phyloP scores from a whole-genome alignment of 2,113 vertebrate genomes.

The Leuciscus idus region DNA sequence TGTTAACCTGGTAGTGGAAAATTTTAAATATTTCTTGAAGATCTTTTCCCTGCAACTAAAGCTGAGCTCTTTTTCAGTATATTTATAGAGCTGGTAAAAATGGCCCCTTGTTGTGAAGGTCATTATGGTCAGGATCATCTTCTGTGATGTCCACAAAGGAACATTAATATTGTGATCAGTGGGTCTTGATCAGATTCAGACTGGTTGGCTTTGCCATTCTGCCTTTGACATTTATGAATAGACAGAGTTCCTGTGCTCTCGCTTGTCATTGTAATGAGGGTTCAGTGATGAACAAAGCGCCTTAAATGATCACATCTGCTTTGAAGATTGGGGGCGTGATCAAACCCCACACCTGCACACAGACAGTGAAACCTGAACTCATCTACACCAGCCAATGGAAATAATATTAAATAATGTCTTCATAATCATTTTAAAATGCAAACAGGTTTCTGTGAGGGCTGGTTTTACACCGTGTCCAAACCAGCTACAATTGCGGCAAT shows the following conservation, averaged over 20 bases:
- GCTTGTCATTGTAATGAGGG: constrained; percentile 11
- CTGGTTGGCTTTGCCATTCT: background rate
- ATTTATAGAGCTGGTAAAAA: background rate
- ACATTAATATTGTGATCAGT: background rate
- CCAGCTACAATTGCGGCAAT: too few species aligned
- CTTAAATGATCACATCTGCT: constrained; percentile 19
- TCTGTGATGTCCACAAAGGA: background rate
- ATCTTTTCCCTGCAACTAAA: background rate
- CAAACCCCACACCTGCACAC: constrained; percentile 5
- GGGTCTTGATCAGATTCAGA: background rate
- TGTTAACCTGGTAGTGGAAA: background rate
- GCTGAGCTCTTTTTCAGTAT: background rate
- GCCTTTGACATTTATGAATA: constrained; percentile 2
- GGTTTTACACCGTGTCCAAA: too few species aligned
- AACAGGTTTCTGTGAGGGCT: too few species aligned
- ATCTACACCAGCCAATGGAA: too few species aligned
- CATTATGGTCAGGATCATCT: background rate
- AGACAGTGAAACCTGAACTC: background rate
- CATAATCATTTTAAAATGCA: too few species aligned
- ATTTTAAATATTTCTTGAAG: background rate
- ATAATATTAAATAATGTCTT: too few species aligned
- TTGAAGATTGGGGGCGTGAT: constrained; percentile 11
- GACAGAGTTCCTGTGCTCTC: background rate
- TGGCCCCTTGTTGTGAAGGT: background rate
- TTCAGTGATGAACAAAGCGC: constrained; percentile 19